Conservation (phyloP, 2,113 vertebrate species). For the Seriola rivoliana region DNA sequence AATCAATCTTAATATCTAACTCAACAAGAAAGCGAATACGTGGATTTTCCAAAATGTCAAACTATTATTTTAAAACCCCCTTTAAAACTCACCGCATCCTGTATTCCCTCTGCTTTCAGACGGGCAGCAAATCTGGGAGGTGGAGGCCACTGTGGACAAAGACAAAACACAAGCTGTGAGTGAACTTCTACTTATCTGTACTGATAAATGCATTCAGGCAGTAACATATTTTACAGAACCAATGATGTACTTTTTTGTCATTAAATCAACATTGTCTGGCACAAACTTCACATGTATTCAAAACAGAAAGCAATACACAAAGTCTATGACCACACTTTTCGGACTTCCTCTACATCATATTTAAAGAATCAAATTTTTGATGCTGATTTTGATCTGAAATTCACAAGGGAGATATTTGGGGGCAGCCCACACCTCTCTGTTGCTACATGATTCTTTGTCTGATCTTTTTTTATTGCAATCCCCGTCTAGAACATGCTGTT, state of each 20-base stretch:
- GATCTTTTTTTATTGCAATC: not conserved
- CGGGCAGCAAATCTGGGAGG: conserved; percentile 96
- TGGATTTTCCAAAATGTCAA: not conserved
- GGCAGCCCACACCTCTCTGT: not conserved
- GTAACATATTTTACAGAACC: not conserved
- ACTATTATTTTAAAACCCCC: not conserved
- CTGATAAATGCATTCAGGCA: not conserved
- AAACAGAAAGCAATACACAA: conserved; percentile 29
- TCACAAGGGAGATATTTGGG: not conserved
- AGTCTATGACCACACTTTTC: not conserved
- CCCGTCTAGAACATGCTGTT: conserved; percentile 92
- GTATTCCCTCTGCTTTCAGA: conserved; percentile 82
- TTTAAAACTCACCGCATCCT: not conserved
- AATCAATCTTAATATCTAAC: not conserved
- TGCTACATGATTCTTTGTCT: not conserved
- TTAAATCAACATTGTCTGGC: not conserved
- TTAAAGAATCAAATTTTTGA: not conserved
- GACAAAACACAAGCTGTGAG: conserved; percentile 96
- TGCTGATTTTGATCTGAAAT: not conserved
- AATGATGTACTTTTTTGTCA: not conserved
- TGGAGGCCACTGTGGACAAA: conserved; percentile 94
- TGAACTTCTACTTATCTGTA: conserved; percentile 31
- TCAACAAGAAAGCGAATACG: not conserved
- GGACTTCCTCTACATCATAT: not conserved
- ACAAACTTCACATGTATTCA: not conserved